Base-by-base conservation (phyloP, 2,797 vertebrate genomes). In the Sphaeramia orbicularis region DNA sequence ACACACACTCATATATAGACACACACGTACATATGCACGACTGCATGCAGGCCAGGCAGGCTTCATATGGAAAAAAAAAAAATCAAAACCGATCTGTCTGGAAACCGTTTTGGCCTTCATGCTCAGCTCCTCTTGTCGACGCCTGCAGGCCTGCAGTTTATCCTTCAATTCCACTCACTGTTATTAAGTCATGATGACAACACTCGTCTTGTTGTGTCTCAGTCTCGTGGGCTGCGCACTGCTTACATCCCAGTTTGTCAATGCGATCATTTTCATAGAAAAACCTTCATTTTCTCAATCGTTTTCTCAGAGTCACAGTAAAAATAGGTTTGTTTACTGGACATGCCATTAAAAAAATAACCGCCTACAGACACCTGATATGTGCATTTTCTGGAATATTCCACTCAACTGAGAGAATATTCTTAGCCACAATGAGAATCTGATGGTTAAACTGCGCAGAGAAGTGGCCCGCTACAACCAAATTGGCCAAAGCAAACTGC, bases 401-500 rank as follows among this genome's bases (percentile, higher is more conserved):
- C 78, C n/a, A 43, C 2, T 50, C 8, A 41, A 53, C 5, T 50
- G 14, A 12, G 40, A 65, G 32, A 55, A 68, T 6, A 30, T 45
- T 65, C 30, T 74, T 19, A n/a, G 32, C 36, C 58, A 51, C 56
- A 19, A 24, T 38, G 56, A 60, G 42, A 49, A 41, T 41, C 56
- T n/a, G 52, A 42, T 56, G 71, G 53, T 76, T 65, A 19, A 9
- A 45, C 45, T 87, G 86, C 86, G 80, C 87, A 86, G 49, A 75
- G 75, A 80, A 68, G 78, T 63, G 88, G 62, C 74, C 82, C 76
- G 60, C 65, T 74, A 74, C 64, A 49, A 55, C 75, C 74, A 77
- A 76, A 82, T 48, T 74, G 81, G 44, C 75, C 57, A 61, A 37
- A 85, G 74, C 81, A 36, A 62, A 19, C 7, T 84, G 91, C 95